These are phyloP conservation scores for Sweltsa coloradensis DNA, from an alignment of 1,140 invertebrate species.

Conservation along the genomic window DNA sequence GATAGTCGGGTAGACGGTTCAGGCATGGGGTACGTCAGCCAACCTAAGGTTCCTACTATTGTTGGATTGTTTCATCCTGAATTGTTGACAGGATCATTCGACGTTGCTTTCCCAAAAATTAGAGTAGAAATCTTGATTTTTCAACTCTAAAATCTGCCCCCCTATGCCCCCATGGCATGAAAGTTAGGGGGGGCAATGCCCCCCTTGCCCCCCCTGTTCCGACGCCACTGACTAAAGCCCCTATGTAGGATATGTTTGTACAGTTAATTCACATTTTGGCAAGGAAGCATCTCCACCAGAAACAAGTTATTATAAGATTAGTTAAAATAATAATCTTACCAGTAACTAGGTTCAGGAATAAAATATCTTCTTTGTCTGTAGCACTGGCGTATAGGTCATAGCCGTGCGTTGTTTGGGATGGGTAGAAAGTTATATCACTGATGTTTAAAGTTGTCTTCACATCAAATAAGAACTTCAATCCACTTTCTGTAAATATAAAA, in stretches of 20 bases:
- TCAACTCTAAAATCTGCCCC: too few species aligned
- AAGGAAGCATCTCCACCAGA: neutral
- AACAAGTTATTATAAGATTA: neutral
- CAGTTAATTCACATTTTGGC: neutral
- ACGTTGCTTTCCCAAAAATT: too few species aligned
- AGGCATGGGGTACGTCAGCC: too few species aligned
- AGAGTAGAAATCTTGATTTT: too few species aligned
- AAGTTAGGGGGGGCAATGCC: too few species aligned
- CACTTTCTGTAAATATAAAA: conserved; percentile 37
- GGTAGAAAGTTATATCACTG: conserved; percentile 66
- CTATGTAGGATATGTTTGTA: neutral
- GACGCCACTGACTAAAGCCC: too few species aligned
- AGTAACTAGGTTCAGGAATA: conserved; percentile 59
- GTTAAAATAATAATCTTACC: conserved; percentile 32
- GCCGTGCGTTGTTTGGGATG: conserved; percentile 57
- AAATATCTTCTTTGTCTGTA: conserved; percentile 59
- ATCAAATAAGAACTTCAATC: conserved; percentile 59
- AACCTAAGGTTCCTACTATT: too few species aligned
- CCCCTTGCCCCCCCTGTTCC: too few species aligned
- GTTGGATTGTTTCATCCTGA: too few species aligned
- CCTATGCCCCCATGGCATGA: too few species aligned
- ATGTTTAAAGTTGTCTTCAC: conserved; percentile 66
- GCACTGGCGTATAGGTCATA: conserved; percentile 66
- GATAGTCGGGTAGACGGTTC: too few species aligned
- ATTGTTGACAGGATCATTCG: too few species aligned